Evolutionary conservation across 2,113 vertebrate species (phyloP).

Genomic region (Neolamprologus ventralis): DNA sequence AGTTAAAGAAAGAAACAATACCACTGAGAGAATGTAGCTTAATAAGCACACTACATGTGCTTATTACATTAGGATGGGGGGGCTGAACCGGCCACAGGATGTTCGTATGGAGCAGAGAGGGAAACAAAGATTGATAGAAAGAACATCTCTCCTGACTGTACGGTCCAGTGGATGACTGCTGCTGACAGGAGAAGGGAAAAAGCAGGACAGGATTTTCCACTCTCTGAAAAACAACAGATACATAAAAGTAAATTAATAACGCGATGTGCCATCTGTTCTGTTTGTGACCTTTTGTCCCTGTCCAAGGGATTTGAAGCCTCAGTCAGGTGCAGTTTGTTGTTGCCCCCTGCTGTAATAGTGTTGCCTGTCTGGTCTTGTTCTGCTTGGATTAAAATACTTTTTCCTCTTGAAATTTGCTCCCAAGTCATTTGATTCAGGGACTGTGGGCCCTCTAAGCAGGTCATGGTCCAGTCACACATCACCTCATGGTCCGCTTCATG

Average conservation of each 20-base stretch:
- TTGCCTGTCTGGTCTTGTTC: background rate
- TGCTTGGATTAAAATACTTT: background rate
- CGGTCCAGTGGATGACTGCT: background rate
- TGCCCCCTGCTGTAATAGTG: background rate
- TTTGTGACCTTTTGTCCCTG: background rate
- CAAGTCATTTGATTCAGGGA: background rate
- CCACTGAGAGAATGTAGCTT: background rate
- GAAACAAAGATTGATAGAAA: background rate
- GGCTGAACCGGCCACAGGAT: background rate
- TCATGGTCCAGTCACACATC: background rate
- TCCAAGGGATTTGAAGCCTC: background rate
- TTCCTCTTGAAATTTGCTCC: background rate
- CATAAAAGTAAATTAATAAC: conserved; percentile 23
- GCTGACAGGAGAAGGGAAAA: conserved; percentile 6
- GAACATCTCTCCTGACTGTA: background rate
- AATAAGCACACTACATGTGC: background rate
- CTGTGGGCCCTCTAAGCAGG: background rate
- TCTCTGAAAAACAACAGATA: conserved; percentile 35
- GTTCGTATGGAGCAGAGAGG: background rate
- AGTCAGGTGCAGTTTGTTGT: background rate
- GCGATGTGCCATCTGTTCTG: background rate
- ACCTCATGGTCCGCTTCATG: background rate
- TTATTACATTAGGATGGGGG: background rate
- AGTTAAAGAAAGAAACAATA: background rate
- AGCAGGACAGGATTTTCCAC: conserved; percentile 22